Percentiles rank a stretch among this genome's conserved stretches.
phyloP scores from a whole-genome alignment of 2,797 vertebrate genomes.

The Gobionotothen gibberifrons region DNA sequence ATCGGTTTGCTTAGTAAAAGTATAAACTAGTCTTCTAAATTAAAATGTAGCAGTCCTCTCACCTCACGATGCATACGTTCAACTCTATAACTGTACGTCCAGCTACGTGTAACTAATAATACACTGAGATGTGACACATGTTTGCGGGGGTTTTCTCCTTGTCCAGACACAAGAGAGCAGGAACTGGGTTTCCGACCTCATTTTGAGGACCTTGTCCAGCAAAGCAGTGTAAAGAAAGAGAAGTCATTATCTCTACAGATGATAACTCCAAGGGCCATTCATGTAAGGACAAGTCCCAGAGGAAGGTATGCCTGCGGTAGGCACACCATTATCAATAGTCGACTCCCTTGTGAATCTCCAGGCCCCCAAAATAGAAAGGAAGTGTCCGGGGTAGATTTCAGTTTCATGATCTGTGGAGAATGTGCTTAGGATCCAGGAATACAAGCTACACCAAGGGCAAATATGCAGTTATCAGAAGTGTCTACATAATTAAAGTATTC shows the following conservation, averaged over 20 bases:
- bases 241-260: constrained; percentile 70
- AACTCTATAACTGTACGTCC: neutral
- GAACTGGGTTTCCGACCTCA: constrained; percentile 40
- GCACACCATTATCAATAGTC: constrained; percentile 82
- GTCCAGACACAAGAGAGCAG: constrained; percentile 24
- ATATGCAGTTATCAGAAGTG: constrained; percentile 82
- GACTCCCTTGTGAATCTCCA: constrained; percentile 71
- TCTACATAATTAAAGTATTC: constrained; percentile 86
- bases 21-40: neutral
- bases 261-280: constrained; percentile 71
- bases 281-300: constrained; percentile 72
- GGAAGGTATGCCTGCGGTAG: constrained; percentile 65
- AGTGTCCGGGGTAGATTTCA: constrained; percentile 76
- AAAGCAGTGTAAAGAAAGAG: constrained; percentile 50
- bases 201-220: constrained; percentile 44
- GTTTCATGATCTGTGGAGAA: constrained; percentile 83
- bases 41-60: neutral
- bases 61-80: neutral
- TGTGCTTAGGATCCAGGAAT: constrained; percentile 80
- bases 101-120: neutral
- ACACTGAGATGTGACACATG: constrained; percentile 22
- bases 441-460: constrained; percentile 83
- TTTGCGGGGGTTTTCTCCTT: constrained; percentile 16
- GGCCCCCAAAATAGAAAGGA: constrained; percentile 79
- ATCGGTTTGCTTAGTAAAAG: neutral